Base-by-base conservation (phyloP, 2,113 vertebrate species). In the Marmota monax region DNA sequence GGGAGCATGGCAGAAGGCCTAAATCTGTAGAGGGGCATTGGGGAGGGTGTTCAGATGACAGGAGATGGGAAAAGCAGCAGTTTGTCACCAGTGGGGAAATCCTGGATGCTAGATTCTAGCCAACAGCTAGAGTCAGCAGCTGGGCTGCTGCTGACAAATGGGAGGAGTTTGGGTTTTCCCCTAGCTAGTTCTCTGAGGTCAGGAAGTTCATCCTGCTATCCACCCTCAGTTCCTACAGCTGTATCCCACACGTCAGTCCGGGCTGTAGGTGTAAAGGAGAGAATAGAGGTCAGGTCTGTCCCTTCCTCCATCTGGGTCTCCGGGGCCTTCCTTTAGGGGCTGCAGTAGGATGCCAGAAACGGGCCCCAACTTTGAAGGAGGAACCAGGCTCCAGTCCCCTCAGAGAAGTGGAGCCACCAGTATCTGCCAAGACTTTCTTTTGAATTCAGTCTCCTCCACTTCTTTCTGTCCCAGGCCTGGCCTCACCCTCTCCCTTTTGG, bases 51-150 rank as follows among this genome's bases (percentile, higher is more conserved):
- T 34, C n/a, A 58, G 69, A 8, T 18, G 14, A 25, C 9, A n/a
- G 51, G 10, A 3, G 53, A 17, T 0, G 1, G 1, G 11, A 23
- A 80, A 32, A n/a, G 65, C 23, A 3, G 63, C 37, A 5, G 10
- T 20, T 17, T 4, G 37, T 17, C 7, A 2, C 18, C 7, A 4
- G 1, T 2, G 8, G 65, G 48, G 76, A 16, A 23, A 23, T 20
- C 10, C 83, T 13, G 77, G 29, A 23, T 23, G 61, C 23, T 25
- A 63, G 61, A 4, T 27, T 63, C 22, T 25, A 25, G 5, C 29
- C 7, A 1, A 4, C 39, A 48, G 82, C 82, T n/a, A 7, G 34
- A n/a, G 58, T 6, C 13, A 29, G 18, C 45, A 45, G 32, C 27
- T 4, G 27, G 42, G 58, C 6, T 3, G 25, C 32, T 3, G 13